Conservation (phyloP, 1,140 invertebrate genomes). For the Luehdorfia chinensis region DNA sequence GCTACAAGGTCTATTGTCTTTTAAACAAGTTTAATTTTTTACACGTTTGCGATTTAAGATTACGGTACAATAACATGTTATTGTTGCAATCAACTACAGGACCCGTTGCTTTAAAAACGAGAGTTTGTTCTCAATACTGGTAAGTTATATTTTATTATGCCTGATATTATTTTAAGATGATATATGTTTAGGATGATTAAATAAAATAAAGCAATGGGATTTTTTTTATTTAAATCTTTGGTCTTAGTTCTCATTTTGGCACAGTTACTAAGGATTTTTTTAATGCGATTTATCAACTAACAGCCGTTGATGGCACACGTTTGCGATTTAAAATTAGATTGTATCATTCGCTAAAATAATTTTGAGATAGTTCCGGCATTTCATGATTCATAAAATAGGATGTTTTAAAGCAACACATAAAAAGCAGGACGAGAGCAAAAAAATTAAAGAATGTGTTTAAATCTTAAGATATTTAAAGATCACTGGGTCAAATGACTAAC, state of each 20-base stretch:
- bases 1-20: too few relatives aligned
- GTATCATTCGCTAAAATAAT: slow-evolving; percentile 9
- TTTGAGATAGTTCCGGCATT: slow-evolving; percentile 25
- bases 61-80: background rate
- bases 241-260: background rate
- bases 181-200: too few relatives aligned
- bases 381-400: slow-evolving; percentile 22
- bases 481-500: too few relatives aligned
- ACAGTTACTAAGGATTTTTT: background rate
- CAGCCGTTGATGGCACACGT: slow-evolving; percentile 8
- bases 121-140: too few relatives aligned
- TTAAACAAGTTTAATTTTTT: background rate
- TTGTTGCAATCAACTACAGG: too few relatives aligned
- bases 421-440: too few relatives aligned
- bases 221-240: too few relatives aligned
- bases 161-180: too few relatives aligned
- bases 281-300: slow-evolving; percentile 8
- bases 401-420: background rate
- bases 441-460: background rate
- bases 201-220: too few relatives aligned
- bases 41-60: background rate
- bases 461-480: background rate
- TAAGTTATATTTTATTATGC: too few relatives aligned
- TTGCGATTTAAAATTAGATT: slow-evolving; percentile 8
- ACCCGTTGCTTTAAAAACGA: too few relatives aligned